Base-by-base conservation (phyloP, 2,797 vertebrate genomes). In the Carapus acus region DNA sequence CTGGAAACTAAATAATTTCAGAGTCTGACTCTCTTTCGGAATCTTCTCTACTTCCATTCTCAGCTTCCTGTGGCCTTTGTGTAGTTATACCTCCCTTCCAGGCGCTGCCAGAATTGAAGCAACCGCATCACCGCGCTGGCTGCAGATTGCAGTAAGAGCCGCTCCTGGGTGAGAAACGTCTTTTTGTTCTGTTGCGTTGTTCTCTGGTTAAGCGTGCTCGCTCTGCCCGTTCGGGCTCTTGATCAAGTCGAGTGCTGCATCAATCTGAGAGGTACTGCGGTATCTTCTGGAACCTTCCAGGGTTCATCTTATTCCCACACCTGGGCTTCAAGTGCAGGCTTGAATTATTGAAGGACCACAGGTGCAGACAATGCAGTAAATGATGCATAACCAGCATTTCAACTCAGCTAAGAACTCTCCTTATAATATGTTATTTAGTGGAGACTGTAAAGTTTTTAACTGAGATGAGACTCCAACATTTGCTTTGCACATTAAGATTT, bases 321-420 rank as follows among this genome's bases (percentile, higher is more conserved):
- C 67, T 57, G 76, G 45, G 69, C 60, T 72, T 77, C 73, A 69
- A 80, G 66, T 58, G 54, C 60, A 47, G 2, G 13, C 63, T 54
- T 86, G 73, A 81, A 82, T 83, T 82, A 86, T 82, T 81, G 74
- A 84, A 83, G 75, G 40, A 60, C 65, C 66, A 62, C 62, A 71
- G 74, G 76, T 81, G 66, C 31, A 19, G 73, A 63, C 60, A 62
- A 64, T 62, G 58, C 37, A 15, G 58, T 80, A 72, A 79, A 80
- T 77, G 74, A 82, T 82, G 73, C 74, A 78, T 68, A 69, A 54
- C 55, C 56, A 7, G 20, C 48, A 57, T 69, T 64, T 54, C 55
- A 48, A 27, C 42, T 20, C 12, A 45, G 34, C 21, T 53, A 41
- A 29, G 49, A 48, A 23, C 41, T 51, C 47, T 46, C 41, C 68